A percentile compares a stretch with the other conserved stretches of the same genome.
Conservation (phyloP, 53 echinoderm and acorn worm genomes). For the Luidia sarsii region DNA sequence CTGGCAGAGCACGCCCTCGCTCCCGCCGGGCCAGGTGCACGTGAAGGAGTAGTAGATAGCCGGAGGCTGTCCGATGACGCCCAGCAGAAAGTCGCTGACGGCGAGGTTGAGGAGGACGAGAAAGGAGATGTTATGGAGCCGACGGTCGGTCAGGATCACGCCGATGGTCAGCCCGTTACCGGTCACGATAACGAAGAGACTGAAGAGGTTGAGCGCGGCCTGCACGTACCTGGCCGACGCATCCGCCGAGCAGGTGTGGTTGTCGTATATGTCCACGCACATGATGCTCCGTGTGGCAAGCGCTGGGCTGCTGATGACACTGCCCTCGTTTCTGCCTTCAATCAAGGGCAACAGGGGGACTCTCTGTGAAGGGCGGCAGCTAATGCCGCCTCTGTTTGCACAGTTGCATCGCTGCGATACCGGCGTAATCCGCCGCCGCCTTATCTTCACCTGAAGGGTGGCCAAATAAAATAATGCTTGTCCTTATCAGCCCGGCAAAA, state of each 20-base stretch:
- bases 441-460: no score
- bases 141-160: slow-evolving; percentile 41
- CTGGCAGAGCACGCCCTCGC: slow-evolving; percentile 44
- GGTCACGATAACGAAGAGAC: slow-evolving; percentile 20
- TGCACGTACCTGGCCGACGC: slow-evolving; percentile 26
- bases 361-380: no score
- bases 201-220: slow-evolving; percentile 31
- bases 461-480: no score
- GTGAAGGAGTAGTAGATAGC: slow-evolving; percentile 57
- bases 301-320: no score
- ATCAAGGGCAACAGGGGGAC: not conserved
- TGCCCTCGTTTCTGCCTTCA: no score
- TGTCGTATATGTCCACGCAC: slow-evolving; percentile 40
- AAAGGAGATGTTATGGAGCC: slow-evolving; percentile 48
- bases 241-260: slow-evolving; percentile 31
- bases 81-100: slow-evolving; percentile 42
- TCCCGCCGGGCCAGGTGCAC: slow-evolving; percentile 43
- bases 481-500: no score
- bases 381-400: no score
- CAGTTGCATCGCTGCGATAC: no score
- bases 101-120: slow-evolving; percentile 42
- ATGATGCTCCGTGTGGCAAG: slow-evolving; percentile 3
- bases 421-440: no score
- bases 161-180: slow-evolving; percentile 51
- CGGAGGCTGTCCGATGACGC: slow-evolving; percentile 39